phyloP scores from a whole-genome alignment of 2,888 invertebrate species.

The Meiosimyza platycephala region DNA sequence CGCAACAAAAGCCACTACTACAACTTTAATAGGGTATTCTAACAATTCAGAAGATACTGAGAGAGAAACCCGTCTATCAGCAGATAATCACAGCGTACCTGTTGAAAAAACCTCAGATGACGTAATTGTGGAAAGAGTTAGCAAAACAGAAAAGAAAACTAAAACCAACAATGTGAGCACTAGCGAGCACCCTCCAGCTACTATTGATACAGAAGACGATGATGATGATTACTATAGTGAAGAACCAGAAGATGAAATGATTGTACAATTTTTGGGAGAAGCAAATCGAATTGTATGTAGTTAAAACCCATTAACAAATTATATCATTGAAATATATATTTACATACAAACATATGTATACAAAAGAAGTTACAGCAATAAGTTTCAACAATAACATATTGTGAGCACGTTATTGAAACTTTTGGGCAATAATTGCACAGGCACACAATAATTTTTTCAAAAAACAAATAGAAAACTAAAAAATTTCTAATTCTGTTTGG shows the following conservation, averaged over 20 bases:
- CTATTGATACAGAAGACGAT: constrained; percentile 41
- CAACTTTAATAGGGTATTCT: not conserved
- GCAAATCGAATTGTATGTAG: constrained; percentile 60
- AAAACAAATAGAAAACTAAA: no score
- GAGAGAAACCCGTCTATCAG: no score
- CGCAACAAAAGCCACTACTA: constrained; percentile 24
- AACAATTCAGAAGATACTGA: no score
- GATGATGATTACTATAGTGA: constrained; percentile 47
- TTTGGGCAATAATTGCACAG: no score
- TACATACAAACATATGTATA: not conserved
- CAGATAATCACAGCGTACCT: not conserved
- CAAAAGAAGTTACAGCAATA: no score
- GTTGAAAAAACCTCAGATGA: constrained; percentile 22
- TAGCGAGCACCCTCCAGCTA: not conserved
- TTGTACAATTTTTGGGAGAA: constrained; percentile 62
- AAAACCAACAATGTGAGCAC: constrained; percentile 27
- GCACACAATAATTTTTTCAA: no score
- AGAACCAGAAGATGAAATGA: constrained; percentile 56
- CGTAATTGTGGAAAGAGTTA: constrained; percentile 29
- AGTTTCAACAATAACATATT: no score
- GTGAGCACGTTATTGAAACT: no score
- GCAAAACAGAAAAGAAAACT: constrained; percentile 22
- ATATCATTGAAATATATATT: not conserved
- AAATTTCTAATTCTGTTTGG: no score
- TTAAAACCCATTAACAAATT: constrained; percentile 30